Evolutionary conservation across 2,888 invertebrate genomes (phyloP).

Genomic region (Folsomia manolachei): DNA sequence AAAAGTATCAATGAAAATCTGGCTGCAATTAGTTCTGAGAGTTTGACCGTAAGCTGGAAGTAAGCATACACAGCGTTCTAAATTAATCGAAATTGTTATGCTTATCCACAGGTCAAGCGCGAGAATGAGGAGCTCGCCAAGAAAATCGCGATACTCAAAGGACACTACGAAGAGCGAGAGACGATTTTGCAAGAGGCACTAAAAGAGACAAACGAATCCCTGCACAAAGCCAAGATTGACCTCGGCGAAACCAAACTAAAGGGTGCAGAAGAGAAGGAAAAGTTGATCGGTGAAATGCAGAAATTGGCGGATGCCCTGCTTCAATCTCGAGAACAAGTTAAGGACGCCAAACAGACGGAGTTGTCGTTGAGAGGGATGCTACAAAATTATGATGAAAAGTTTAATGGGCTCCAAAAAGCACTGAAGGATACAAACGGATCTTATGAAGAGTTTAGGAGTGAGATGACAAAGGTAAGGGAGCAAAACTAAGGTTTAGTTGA

Average conservation of each 20-base stretch:
- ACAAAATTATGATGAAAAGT: conserved; percentile 49
- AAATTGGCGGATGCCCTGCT: conserved; percentile 46
- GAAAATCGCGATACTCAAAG: conserved; percentile 44
- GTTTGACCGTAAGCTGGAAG: conserved; percentile 44
- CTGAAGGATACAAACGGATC: conserved; percentile 48
- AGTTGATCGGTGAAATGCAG: conserved; percentile 48
- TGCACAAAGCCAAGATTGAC: conserved; percentile 39
- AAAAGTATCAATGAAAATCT: conserved; percentile 50
- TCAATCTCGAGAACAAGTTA: conserved; percentile 47
- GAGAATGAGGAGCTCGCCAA: conserved; percentile 49
- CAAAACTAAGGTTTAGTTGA: background rate
- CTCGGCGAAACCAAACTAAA: conserved; percentile 43
- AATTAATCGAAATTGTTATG: background rate
- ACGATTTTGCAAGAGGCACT: conserved; percentile 44
- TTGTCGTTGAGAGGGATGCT: conserved; percentile 39
- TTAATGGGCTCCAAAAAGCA: conserved; percentile 47
- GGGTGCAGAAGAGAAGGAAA: conserved; percentile 49
- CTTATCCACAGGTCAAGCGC: conserved; percentile 41
- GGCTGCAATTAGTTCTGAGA: conserved; percentile 48
- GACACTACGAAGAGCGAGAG: conserved; percentile 49
- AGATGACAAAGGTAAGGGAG: conserved; percentile 45
- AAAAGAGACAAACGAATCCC: conserved; percentile 39
- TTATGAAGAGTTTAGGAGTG: conserved; percentile 46
- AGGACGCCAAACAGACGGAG: conserved; percentile 48
- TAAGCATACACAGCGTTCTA: background rate